Evolutionary conservation across 2,888 invertebrate genomes (phyloP).

Genomic region (Seira sanloemensis): DNA sequence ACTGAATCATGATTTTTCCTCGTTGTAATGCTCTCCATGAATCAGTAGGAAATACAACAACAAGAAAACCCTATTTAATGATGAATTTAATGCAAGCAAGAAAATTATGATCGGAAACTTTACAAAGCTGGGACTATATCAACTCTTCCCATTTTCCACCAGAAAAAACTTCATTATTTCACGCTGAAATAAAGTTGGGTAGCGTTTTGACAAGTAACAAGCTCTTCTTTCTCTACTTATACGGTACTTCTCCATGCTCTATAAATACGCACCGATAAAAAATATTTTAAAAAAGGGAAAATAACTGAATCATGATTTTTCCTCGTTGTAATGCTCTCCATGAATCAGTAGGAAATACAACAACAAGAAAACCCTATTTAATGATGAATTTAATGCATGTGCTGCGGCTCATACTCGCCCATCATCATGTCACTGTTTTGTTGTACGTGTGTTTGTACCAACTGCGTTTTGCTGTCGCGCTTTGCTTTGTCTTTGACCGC

Average conservation of each 20-base stretch:
- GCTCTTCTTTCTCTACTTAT: no score
- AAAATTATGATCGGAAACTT: conserved; percentile 27
- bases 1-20: conserved; percentile 35
- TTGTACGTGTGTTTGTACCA: no score
- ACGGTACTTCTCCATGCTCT: no score
- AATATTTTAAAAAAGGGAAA: conserved; percentile 23
- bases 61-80: conserved; percentile 33
- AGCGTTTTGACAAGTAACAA: conserved; percentile 35
- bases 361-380: conserved; percentile 40
- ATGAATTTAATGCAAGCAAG: conserved; percentile 35
- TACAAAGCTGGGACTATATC: conserved; percentile 56
- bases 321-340: no score
- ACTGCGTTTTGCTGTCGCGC: no score
- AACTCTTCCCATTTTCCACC: conserved; percentile 47
- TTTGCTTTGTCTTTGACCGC: no score
- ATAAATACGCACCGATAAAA: conserved; percentile 10
- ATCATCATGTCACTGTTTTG: no score
- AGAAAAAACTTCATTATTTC: no score
- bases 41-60: conserved; percentile 52
- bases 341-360: conserved; percentile 49
- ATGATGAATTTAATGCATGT: conserved; percentile 39
- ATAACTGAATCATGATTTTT: conserved; percentile 35
- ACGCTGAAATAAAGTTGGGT: no score
- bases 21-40: no score
- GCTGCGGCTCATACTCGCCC: no score